Evolutionary conservation across 1,140 invertebrate genomes (phyloP), one percentile per base, ranked within the genome.

Genomic region (Cataglyphis hispanica): DNA sequence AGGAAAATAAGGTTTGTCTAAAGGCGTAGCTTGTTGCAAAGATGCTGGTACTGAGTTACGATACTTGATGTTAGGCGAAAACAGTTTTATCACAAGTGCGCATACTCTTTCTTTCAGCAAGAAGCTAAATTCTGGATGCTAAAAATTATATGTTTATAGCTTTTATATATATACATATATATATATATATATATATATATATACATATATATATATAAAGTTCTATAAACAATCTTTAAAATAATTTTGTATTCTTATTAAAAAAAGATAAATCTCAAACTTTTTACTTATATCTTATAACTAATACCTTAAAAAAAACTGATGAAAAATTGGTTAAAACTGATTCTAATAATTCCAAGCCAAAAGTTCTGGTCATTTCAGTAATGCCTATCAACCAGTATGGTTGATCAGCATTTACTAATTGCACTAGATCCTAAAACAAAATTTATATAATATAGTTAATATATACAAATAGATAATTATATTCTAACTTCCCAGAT

Each of bases 331-430:
- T 97, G 58, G 98, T 98, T 25, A 99, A 95, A 67, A 99, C 97
- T 0, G 98, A 98, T 94, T 99, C 99, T 64, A 99, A 93, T 27
- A 99, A 95, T 94, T 99, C 99, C 81, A 99, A 95, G 7, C 99
- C 99, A 95, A 99, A 99, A 2, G 99, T 99, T 89, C 99, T 96
- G 3, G 98, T 99, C 97, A 99, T 99, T 95, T 99, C 99, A 8
- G 98, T 98, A 94, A 99, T 98, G 7, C 98, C 98, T 22, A 98
- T 96, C 53, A 99, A 95, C 99, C 99, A 99, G 88, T 97, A 97
- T 0, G 99, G 98, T 92, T 99, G 97, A 94, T 99, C 99, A 8
- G 98, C 98, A 95, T 99, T 99, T 1, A 99, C 98, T 75, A 99
- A 95, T 92, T 99, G 98, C 64, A 99, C 98, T 87, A 99, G 96